Conservation (phyloP, 2,113 vertebrate species). For the Balaeniceps rex region DNA sequence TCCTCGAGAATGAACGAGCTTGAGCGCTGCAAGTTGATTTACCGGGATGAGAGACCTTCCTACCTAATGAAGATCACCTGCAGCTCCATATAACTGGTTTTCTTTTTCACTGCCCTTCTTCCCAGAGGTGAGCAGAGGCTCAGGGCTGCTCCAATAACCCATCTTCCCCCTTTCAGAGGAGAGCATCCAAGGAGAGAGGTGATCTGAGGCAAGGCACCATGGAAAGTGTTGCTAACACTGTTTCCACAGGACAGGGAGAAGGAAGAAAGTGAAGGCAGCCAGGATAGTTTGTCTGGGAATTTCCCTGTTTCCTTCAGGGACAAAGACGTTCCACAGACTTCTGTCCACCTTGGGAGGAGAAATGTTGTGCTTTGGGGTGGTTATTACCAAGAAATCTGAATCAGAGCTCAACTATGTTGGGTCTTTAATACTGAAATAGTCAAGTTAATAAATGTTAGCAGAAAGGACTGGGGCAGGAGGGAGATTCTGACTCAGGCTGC, state of each 20-base stretch:
- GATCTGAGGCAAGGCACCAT: background rate
- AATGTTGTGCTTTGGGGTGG: slow-evolving; percentile 40
- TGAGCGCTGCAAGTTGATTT: background rate
- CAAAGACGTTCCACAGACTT: background rate
- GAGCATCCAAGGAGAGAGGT: background rate
- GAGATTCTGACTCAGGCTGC: slow-evolving; percentile 6
- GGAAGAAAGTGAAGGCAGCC: background rate
- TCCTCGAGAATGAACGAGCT: background rate
- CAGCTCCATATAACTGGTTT: background rate
- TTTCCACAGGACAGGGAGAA: background rate
- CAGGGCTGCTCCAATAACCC: background rate
- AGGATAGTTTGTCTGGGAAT: background rate
- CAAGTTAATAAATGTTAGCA: slow-evolving; percentile 21
- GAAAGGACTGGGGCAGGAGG: background rate
- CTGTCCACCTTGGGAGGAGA: background rate
- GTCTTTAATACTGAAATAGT: background rate
- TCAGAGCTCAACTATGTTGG: background rate
- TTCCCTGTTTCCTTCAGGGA: background rate
- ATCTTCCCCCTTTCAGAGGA: background rate
- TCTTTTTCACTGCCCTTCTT: background rate
- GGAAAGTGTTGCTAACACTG: background rate
- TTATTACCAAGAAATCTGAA: slow-evolving; percentile 30
- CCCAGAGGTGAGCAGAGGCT: background rate
- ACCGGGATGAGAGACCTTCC: background rate
- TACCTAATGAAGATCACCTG: background rate